Evolutionary conservation across 2,888 invertebrate species (phyloP), one percentile per base, ranked within the genome.

Genomic region (Spatulosminthurus flaviceps): DNA sequence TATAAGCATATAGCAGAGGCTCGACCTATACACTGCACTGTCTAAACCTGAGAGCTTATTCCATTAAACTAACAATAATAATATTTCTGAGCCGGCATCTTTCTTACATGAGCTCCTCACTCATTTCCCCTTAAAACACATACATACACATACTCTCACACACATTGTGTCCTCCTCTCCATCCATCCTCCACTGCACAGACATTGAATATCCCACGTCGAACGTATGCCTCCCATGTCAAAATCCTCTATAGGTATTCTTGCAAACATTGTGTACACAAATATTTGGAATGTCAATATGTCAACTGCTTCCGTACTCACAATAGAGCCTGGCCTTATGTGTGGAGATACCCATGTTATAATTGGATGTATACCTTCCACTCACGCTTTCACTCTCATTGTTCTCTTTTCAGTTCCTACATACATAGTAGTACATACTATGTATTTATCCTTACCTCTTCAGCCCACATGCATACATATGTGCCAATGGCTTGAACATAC

Each of bases 251-350:
- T 51, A 13, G 1, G n/a, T n/a, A 16, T 51, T 51, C 19, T 51
- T 51, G 51, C 51, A 51, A 64, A 64, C 64, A 24, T 24, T 64
- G 64, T 26, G 11, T 64, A 64, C 64, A 64, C 64, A 64, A 64
- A 64, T 64, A 64, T 64, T 64, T 64, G 64, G 64, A 64, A 64
- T 24, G 64, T 64, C 64, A 64, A 64, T 24, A 64, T 64, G 51
- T 51, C 51, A 51, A 51, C 51, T 51, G 51, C 51, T 51, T 2
- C 4, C 34, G 9, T 34, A 34, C 34, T n/a, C n/a, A n/a, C n/a
- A n/a, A 34, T 34, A 34, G 34, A n/a, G n/a, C n/a, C n/a, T n/a
- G n/a, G n/a, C n/a, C n/a, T n/a, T n/a, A n/a, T n/a, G n/a, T n/a
- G n/a, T n/a, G n/a, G n/a, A n/a, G n/a, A n/a, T n/a, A n/a, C n/a